A percentile compares a stretch with the other conserved stretches of the same genome.
Conservation (phyloP, 1,140 invertebrate genomes). For the Drosophila serrata region DNA sequence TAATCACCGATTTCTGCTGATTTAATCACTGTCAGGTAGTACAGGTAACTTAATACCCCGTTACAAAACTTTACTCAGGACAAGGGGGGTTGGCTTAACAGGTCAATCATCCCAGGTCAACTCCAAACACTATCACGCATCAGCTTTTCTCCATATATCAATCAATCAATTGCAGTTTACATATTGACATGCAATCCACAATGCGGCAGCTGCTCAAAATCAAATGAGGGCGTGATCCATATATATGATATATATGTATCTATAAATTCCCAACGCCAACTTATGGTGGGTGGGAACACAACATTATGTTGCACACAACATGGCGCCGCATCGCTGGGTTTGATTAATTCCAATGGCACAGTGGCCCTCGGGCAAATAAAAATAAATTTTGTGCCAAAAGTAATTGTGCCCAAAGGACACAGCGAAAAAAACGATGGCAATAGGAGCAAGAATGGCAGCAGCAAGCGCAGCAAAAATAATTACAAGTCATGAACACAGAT, state of each 20-base stretch:
- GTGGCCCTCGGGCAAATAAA: conserved; percentile 44
- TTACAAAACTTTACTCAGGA: conserved; percentile 12
- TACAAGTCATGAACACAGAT: conserved; percentile 79
- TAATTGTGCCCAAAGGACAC: conserved; percentile 75
- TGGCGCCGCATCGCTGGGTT: conserved; percentile 46
- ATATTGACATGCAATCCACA: conserved; percentile 50
- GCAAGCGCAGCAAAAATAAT: conserved; percentile 61
- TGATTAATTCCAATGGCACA: conserved; percentile 69
- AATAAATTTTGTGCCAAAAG: conserved; percentile 76
- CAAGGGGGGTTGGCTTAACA: conserved; percentile 3
- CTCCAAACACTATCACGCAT: conserved; percentile 1
- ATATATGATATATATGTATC: not conserved
- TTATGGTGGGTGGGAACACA: not conserved
- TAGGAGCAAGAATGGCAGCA: conserved; percentile 33
- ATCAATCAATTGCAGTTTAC: conserved; percentile 56
- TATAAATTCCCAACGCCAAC: not conserved
- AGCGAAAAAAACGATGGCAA: conserved; percentile 21
- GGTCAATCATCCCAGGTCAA: conserved; percentile 36
- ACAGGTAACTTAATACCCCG: conserved; percentile 11
- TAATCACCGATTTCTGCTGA: not conserved
- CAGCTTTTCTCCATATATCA: conserved; percentile 37
- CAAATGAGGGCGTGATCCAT: conserved; percentile 32
- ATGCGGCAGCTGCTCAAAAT: conserved; percentile 31
- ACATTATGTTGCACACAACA: conserved; percentile 42
- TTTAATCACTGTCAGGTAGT: conserved; percentile 15